Base-by-base conservation (phyloP, 64 coral and sea anemone genomes). In the Stichodactyla helianthus region DNA sequence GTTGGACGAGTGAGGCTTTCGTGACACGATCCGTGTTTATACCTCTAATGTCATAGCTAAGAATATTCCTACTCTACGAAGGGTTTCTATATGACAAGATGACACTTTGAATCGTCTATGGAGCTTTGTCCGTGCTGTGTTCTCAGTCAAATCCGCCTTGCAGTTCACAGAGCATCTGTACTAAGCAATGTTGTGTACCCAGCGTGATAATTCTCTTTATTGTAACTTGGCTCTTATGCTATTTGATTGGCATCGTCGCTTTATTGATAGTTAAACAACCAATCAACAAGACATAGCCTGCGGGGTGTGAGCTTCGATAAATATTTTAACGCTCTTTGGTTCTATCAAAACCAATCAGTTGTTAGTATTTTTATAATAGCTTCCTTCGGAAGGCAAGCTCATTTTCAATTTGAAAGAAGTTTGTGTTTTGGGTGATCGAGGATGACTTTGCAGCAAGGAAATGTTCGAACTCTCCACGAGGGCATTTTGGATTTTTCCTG, bases 181-280 rank as follows among this genome's bases (percentile, higher is more conserved):
- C 89, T 89, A 87, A 83, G 79, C 82, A 88, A 77, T 89, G 92
- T 90, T 93, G 91, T 82, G 87, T 79, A 61, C 94, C 63, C 94
- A 96, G 94, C 94, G 85, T 92, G 94, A 90, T 88, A 67, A 61
- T 84, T 83, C 86, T 88, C 85, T 89, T 90, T 93, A 96, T 96
- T 96, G 94, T 96, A 96, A 85, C 85, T 87, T 79, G 86, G 88
- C 91, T 96, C 85, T 91, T 85, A 85, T 79, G 85, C 84, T 44
- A 62, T 93, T 96, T 96, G 94, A 96, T 96, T 96, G 94, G 91
- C 94, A 96, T 93, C 88, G 89, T 89, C 56, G 26, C 79, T 65
- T 96, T 96, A 90, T 96, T 96, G 94, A 96, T 96, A 96, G 74
- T 93, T 92, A 86, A 52, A 86, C 81, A 93, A 74, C 94, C 94